Evolutionary conservation across 1,140 invertebrate species (phyloP).

Genomic region (Drosophila sucinea): DNA sequence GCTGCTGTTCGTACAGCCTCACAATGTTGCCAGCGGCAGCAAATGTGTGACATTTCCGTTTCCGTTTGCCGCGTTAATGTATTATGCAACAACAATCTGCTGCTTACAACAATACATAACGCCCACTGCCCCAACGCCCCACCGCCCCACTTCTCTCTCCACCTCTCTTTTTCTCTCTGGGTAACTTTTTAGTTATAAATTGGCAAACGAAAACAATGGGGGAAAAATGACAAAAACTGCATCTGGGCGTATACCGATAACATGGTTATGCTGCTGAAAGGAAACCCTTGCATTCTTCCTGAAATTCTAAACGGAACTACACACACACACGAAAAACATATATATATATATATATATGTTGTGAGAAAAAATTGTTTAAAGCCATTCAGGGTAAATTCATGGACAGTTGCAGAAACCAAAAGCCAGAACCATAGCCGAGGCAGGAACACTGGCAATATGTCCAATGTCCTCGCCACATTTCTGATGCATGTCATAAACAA

Average conservation of each 20-base stretch:
- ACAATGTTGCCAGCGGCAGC: conserved; percentile 74
- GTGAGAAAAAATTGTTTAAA: not conserved
- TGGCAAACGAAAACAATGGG: conserved; percentile 31
- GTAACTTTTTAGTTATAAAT: conserved; percentile 63
- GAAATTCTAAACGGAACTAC: conserved; percentile 5
- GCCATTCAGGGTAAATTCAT: conserved; percentile 30
- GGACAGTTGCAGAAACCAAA: conserved; percentile 20
- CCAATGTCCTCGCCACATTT: conserved; percentile 38
- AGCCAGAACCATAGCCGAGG: not conserved
- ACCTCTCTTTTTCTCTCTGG: conserved; percentile 6
- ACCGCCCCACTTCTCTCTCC: not conserved
- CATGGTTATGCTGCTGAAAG: conserved; percentile 48
- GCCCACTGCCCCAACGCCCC: not conserved
- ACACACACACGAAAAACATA: not conserved
- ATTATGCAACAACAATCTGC: conserved; percentile 45
- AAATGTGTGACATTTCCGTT: conserved; percentile 80
- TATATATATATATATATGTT: not conserved
- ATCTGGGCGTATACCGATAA: conserved; percentile 34
- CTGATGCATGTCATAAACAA: conserved; percentile 55
- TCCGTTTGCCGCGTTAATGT: conserved; percentile 71
- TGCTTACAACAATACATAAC: conserved; percentile 14
- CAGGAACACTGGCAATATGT: conserved; percentile 12
- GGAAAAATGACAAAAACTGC: not conserved
- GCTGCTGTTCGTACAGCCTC: conserved; percentile 17
- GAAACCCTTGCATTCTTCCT: not conserved